Base-by-base conservation (phyloP, 2,113 vertebrate genomes). In the Bungarus multicinctus region DNA sequence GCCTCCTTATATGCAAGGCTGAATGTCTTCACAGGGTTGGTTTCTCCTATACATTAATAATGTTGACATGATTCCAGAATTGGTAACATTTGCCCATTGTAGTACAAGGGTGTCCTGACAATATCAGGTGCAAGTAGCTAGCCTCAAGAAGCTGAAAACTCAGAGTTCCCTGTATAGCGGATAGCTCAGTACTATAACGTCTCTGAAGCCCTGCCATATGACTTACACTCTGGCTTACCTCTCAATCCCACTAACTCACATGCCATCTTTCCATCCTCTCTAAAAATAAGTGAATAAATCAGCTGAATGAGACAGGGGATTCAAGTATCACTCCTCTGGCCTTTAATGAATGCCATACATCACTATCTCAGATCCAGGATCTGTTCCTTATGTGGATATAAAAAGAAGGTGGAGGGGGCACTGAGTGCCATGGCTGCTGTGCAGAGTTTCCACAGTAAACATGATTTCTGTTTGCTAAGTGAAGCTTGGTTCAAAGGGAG, bases 231-330 rank as follows among this genome's bases (percentile, higher is more conserved):
- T 91, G 91, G 90, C 6, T 27, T 54, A 47, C 20, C 18, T 74
- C 23, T 50, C 55, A 39, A n/a, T 45, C 16, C 52, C 91, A 91
- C 43, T 90, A 54, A 74, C 93, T 93, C 39, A 92, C 94, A 90
- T 94, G 92, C n/a, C 60, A 58, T 87, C 94, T n/a, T n/a, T 91
- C 69, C 89, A 94, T 64, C 91, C 87, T 39, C 47, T 91, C 90
- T 96, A 96, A 97, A 97, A 97, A 96, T 96, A 97, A 95, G 89
- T 5, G 89, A 93, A 96, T 94, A 96, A 97, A 96, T 96, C 92
- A 95, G 81, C 91, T 91, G 54, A 96, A 96, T 27, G 52, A 94
- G 95, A 64, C 85, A 95, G 93, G 43, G 81, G 94, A 88, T 47
- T 87, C 94, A 89, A 23, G 93, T 90, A 94, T 94, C 94, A 85